Conservation (phyloP, 1,140 invertebrate species). For the Streblospio benedicti region DNA sequence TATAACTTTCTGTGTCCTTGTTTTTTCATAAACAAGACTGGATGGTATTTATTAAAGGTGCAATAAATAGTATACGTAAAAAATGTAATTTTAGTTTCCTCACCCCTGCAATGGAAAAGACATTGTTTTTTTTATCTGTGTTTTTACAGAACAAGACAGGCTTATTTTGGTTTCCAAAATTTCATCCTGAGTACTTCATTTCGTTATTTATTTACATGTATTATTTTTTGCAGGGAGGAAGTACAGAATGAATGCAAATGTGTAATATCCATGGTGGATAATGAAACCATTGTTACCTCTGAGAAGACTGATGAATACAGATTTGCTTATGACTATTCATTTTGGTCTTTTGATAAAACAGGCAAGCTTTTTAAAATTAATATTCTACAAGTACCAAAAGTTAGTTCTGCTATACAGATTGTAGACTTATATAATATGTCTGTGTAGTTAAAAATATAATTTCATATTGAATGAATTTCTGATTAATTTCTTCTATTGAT, state of each 20-base stretch:
- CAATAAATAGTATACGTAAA: neutral
- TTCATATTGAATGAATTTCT: too few relatives aligned
- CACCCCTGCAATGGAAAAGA: neutral
- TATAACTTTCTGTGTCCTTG: too few relatives aligned
- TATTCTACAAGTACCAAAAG: too few relatives aligned
- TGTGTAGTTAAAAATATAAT: too few relatives aligned
- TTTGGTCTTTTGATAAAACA: constrained; percentile 51
- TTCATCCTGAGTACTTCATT: neutral
- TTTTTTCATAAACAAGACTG: too few relatives aligned
- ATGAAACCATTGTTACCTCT: constrained; percentile 48
- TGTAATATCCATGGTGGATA: constrained; percentile 52
- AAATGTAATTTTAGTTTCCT: neutral
- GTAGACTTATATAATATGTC: too few relatives aligned
- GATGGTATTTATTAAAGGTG: neutral
- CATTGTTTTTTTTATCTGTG: neutral
- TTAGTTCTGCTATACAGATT: too few relatives aligned
- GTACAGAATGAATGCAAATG: constrained; percentile 47
- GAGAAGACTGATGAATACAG: constrained; percentile 45
- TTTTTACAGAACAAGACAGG: neutral
- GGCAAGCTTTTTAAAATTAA: too few relatives aligned
- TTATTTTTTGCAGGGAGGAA: constrained; percentile 43
- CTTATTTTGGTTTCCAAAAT: neutral
- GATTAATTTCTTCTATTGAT: too few relatives aligned
- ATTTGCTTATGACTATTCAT: constrained; percentile 57
- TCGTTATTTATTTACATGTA: neutral